Base-by-base conservation (phyloP, 1,140 invertebrate species). In the Colletes gigas region DNA sequence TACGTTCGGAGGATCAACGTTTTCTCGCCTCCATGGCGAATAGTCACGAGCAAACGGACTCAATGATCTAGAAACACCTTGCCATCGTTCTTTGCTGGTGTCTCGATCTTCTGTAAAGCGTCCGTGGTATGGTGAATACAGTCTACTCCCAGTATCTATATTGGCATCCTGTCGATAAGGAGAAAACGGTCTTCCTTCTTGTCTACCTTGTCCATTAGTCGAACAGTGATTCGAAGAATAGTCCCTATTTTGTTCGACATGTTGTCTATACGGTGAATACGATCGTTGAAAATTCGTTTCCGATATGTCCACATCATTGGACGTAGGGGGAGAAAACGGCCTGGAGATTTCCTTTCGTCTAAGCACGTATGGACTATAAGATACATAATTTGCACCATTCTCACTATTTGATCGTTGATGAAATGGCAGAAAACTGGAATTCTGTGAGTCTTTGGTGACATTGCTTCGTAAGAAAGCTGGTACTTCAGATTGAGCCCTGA, bases 21-120 rank as follows among this genome's bases (percentile, higher is more conserved):
- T 93, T 76, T 93, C 93, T 10, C 93, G 88, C 59, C 93, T 88
- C 93, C 93, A 93, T 1, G 93, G 93, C 21, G 93, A 93, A 74
- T 93, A 93, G 73, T 93, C 93, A 15, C 92, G 83, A 3, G 91
- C 82, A 55, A 93, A 93, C 1, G 93, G 93, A 71, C 93, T 93
- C 30, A 93, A 66, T 0, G 93, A 93, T 62, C 92, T 84, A n/a
- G 92, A 90, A 1, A 82, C 87, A 60, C 63, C 83, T 72, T 91
- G 90, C 92, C 92, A 93, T 74, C 90, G 84, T 67, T 93, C 92
- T 17, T 82, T 85, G 50, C 84, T 89, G 15, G 68, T 71, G 7
- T 93, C 90, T 10, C 88, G 88, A 30, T 88, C 85, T 21, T 93
- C 89, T 0, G 92, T 91, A 71, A 81, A 88, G 17, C 89, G 87